Evolutionary conservation across 2,888 invertebrate genomes (phyloP).

Genomic region (Sabatieria punctata): DNA sequence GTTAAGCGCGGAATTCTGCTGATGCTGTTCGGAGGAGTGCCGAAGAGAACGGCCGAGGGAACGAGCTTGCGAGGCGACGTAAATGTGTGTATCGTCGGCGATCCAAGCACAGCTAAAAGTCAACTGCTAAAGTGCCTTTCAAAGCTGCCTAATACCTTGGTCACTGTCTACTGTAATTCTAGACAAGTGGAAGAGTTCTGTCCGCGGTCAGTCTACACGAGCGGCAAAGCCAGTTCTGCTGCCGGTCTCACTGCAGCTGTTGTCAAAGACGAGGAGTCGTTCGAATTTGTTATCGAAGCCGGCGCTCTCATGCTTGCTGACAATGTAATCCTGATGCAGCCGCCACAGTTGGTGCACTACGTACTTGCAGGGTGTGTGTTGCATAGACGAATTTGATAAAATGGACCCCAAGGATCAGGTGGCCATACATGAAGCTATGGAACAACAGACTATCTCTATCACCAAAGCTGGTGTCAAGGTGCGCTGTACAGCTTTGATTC

Average conservation of each 20-base stretch:
- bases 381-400: slow-evolving; percentile 99
- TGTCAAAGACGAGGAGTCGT: slow-evolving; percentile 88
- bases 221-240: slow-evolving; percentile 91
- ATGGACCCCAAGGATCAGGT: slow-evolving; percentile 96
- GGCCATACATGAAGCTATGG: slow-evolving; percentile 99
- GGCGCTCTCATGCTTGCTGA: slow-evolving; percentile 99
- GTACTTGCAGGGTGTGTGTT: slow-evolving; percentile 62
- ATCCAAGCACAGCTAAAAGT: slow-evolving; percentile 95
- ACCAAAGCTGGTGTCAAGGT: slow-evolving; percentile 57
- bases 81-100: slow-evolving; percentile 93
- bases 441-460: slow-evolving; percentile 96
- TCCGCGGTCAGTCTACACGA: slow-evolving; percentile 91
- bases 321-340: slow-evolving; percentile 56
- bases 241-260: slow-evolving; percentile 98
- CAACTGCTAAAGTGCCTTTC: slow-evolving; percentile 70
- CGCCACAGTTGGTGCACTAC: neutral
- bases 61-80: slow-evolving; percentile 87
- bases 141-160: too few species aligned
- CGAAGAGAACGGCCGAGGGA: slow-evolving; percentile 74
- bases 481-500: slow-evolving; percentile 1
- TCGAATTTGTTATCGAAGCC: slow-evolving; percentile 97
- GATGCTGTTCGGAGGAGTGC: slow-evolving; percentile 92
- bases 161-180: neutral
- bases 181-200: slow-evolving; percentile 62
- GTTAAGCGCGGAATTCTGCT: slow-evolving; percentile 71